Conservation (phyloP, 2,113 vertebrate genomes). For the Pyxicephalus adspersus region DNA sequence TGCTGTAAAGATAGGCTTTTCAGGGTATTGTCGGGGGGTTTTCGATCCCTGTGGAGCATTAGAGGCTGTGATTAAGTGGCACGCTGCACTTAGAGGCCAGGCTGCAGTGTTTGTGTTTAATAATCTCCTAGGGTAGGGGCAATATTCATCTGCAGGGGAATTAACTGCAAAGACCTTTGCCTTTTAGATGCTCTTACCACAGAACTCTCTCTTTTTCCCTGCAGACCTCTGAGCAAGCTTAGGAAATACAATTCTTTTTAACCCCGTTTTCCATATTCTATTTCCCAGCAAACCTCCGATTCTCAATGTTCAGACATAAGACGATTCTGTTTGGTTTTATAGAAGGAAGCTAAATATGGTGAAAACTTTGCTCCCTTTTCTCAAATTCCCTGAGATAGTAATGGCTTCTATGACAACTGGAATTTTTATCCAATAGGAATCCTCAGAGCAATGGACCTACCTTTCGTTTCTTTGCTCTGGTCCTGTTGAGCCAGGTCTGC, state of each 20-base stretch:
- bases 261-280: too few species aligned
- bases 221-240: constrained; percentile 20
- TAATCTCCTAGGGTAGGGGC: constrained; percentile 47
- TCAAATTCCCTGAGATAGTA: too few species aligned
- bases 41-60: constrained; percentile 23
- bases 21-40: constrained; percentile 35
- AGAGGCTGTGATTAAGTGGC: constrained; percentile 51
- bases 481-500: constrained; percentile 86
- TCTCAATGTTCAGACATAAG: too few species aligned
- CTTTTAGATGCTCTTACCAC: constrained; percentile 35
- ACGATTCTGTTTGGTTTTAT: too few species aligned
- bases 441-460: constrained; percentile 70
- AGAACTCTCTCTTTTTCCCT: constrained; percentile 38
- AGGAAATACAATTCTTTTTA: too few species aligned
- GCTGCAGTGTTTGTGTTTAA: constrained; percentile 48
- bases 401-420: too few species aligned
- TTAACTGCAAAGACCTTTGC: constrained; percentile 29
- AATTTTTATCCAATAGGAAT: too few species aligned
- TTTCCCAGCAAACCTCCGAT: too few species aligned
- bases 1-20: constrained; percentile 43
- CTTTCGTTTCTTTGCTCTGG: constrained; percentile 64
- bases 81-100: constrained; percentile 38
- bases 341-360: too few species aligned
- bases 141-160: constrained; percentile 52
- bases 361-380: too few species aligned